A percentile compares a stretch with the other conserved stretches of the same genome.
These are phyloP conservation scores for Triplophysa tibetana DNA, from an alignment of 2,113 vertebrate species.

Conservation along the genomic window DNA sequence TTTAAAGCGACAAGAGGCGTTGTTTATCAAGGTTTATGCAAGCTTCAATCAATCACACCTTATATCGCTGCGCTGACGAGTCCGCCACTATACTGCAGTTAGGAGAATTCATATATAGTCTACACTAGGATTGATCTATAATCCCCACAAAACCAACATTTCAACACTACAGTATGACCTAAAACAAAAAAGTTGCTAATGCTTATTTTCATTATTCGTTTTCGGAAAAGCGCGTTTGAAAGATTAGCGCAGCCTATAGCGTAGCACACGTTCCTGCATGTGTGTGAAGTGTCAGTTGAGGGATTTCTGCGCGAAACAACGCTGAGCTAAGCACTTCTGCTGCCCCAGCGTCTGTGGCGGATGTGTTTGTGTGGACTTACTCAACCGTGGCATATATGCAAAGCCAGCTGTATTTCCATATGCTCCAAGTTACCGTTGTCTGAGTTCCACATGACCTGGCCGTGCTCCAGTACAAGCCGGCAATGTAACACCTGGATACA, in stretches of 20 bases:
- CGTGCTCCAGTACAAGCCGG: constrained; percentile 23
- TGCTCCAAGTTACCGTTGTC: constrained; percentile 48
- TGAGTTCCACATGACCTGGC: constrained; percentile 38
- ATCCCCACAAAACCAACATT: neutral
- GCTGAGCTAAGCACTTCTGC: constrained; percentile 47
- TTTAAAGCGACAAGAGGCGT: constrained; percentile 38
- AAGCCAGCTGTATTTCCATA: constrained; percentile 58
- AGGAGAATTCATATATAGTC: neutral
- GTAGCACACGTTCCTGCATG: constrained; percentile 1
- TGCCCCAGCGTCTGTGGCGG: constrained; percentile 28
- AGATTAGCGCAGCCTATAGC: neutral
- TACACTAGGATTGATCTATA: neutral
- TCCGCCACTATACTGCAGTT: neutral
- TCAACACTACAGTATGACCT: neutral
- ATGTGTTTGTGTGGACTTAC: constrained; percentile 16
- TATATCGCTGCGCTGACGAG: neutral
- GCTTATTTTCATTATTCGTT: neutral
- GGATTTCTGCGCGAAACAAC: neutral
- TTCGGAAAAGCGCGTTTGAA: neutral
- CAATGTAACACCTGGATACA: constrained; percentile 38
- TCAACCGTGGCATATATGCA: constrained; percentile 54
- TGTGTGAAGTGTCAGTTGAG: constrained; percentile 8
- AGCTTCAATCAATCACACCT: constrained; percentile 22
- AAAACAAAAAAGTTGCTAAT: neutral
- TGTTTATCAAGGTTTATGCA: constrained; percentile 40